These are phyloP conservation scores for Chromoteleia sp. DNA, from an alignment of 2,888 invertebrate species.

Conservation along the genomic window DNA sequence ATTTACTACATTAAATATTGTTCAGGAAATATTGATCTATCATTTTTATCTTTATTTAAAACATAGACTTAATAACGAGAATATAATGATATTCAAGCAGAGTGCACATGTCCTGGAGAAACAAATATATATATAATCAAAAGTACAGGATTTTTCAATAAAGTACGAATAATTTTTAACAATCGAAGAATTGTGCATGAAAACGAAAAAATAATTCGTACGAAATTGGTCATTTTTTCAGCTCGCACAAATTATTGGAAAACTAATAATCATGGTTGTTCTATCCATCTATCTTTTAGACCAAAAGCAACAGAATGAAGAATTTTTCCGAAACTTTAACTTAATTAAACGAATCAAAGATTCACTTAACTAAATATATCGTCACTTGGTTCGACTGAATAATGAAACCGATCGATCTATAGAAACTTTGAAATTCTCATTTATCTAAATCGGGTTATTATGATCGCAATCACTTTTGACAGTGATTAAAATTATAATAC, in stretches of 20 bases:
- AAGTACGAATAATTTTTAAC: too few relatives aligned
- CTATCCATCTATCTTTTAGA: too few relatives aligned
- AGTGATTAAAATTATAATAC: slow-evolving; percentile 6
- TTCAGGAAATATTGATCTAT: background rate
- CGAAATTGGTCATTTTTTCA: too few relatives aligned
- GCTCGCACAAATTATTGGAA: too few relatives aligned
- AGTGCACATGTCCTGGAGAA: background rate
- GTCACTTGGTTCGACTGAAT: slow-evolving; percentile 3
- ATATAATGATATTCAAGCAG: slow-evolving; percentile 1
- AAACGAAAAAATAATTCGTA: too few relatives aligned
- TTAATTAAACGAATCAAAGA: background rate
- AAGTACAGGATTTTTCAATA: too few relatives aligned
- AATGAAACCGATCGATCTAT: slow-evolving; percentile 3
- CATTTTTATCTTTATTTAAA: background rate
- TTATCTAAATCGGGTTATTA: slow-evolving; percentile 4
- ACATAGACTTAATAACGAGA: background rate
- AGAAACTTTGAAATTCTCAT: background rate
- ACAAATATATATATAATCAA: background rate
- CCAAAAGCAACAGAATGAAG: background rate
- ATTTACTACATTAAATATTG: slow-evolving; percentile 1
- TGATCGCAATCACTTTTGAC: slow-evolving; percentile 1
- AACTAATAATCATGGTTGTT: too few relatives aligned
- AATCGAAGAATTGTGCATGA: too few relatives aligned
- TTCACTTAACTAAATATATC: slow-evolving; percentile 10
- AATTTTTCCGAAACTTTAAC: slow-evolving; percentile 1